Evolutionary conservation across 2,113 vertebrate species (phyloP).

Genomic region (Nycticebus coucang): DNA sequence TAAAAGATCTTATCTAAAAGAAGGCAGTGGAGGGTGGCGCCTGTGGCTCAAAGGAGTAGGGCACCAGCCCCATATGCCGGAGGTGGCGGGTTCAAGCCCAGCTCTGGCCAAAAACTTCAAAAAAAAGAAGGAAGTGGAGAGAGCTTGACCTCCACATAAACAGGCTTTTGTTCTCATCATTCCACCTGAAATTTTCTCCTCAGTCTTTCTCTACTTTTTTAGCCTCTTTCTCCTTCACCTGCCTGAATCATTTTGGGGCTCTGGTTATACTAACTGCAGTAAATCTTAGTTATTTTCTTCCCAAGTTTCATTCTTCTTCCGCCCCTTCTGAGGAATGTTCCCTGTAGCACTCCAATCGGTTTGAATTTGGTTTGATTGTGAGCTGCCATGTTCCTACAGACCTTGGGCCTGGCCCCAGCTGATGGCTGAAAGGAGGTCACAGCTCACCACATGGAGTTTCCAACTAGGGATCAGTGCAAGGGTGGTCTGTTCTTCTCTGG

Average conservation of each 20-base stretch:
- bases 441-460: conserved; percentile 19
- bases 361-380: not conserved
- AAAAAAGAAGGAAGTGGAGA: not conserved
- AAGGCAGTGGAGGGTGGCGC: not conserved
- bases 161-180: not conserved
- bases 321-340: not conserved
- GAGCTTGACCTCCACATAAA: not conserved
- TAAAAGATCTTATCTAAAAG: conserved; percentile 7
- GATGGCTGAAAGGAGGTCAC: not conserved
- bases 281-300: not conserved
- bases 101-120: no score
- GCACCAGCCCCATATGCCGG: no score
- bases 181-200: not conserved
- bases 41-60: no score
- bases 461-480: not conserved
- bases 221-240: not conserved
- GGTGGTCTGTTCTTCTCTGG: not conserved
- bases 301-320: not conserved
- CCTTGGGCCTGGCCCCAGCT: not conserved
- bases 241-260: not conserved
- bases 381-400: not conserved
- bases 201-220: not conserved
- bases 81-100: no score
- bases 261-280: not conserved
- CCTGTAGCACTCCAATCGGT: not conserved